phyloP scores from a whole-genome alignment of 2,888 invertebrate species.

The Hipparchia semele region DNA sequence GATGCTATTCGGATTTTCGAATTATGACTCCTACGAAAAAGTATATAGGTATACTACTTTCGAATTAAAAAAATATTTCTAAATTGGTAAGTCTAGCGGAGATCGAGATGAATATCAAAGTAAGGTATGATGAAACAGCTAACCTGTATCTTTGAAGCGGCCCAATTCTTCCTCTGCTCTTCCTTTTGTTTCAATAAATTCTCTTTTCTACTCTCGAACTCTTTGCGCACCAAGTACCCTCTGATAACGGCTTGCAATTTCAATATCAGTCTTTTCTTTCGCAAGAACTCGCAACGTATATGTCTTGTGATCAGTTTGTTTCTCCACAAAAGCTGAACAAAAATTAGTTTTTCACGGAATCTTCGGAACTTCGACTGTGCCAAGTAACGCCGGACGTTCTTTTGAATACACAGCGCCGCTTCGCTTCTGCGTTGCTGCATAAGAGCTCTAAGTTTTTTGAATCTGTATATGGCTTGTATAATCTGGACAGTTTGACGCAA shows the following conservation, averaged over 20 bases:
- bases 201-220: constrained; percentile 71
- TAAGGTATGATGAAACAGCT: constrained; percentile 22
- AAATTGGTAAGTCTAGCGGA: too few species aligned
- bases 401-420: constrained; percentile 65
- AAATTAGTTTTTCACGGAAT: constrained; percentile 55
- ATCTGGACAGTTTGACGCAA: constrained; percentile 52
- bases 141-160: constrained; percentile 86
- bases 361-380: constrained; percentile 55
- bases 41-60: too few species aligned
- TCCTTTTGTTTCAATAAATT: constrained; percentile 66
- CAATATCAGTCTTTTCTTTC: constrained; percentile 57
- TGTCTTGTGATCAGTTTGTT: constrained; percentile 64
- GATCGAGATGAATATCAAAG: too few species aligned
- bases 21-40: too few species aligned
- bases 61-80: too few species aligned
- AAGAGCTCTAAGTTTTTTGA: constrained; percentile 50
- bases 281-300: constrained; percentile 60
- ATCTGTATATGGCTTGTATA: constrained; percentile 69
- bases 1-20: too few species aligned
- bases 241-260: constrained; percentile 73
- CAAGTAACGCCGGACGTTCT: constrained; percentile 61
- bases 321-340: constrained; percentile 71
- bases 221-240: constrained; percentile 76
- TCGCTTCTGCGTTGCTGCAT: constrained; percentile 48
- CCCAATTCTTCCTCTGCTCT: constrained; percentile 67